Conservation (phyloP, 2,113 vertebrate species). For the Calidris pugnax region DNA sequence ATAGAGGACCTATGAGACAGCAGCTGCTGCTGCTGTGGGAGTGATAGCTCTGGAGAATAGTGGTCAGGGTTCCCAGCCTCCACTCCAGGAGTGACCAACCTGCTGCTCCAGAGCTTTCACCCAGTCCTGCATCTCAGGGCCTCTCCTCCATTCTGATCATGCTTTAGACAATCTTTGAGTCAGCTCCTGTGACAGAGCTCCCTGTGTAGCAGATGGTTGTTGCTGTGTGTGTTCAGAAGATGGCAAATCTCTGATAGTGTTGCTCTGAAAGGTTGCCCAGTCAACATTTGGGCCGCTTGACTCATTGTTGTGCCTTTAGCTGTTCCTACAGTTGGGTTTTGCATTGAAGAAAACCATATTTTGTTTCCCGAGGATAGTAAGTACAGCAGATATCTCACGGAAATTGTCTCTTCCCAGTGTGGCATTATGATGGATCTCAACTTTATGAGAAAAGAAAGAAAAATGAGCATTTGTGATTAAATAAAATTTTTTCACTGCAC, state of each 20-base stretch:
- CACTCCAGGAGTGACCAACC: background rate
- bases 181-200: background rate
- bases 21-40: background rate
- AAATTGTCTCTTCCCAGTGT: background rate
- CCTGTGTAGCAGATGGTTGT: background rate
- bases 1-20: background rate
- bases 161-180: background rate
- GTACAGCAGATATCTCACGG: background rate
- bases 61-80: fast-evolving
- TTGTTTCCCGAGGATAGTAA: background rate
- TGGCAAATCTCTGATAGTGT: background rate
- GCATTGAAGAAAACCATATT: background rate
- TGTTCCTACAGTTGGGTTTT: background rate
- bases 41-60: background rate
- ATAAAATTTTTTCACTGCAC: background rate
- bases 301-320: background rate
- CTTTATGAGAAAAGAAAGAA: background rate
- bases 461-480: background rate
- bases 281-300: background rate
- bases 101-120: background rate
- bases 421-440: background rate
- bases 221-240: background rate
- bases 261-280: background rate
- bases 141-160: background rate
- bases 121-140: background rate